Percentiles rank a stretch among this genome's conserved stretches.
phyloP scores from a whole-genome alignment of 2,888 invertebrate species.

The Dermolepida albohirtum region DNA sequence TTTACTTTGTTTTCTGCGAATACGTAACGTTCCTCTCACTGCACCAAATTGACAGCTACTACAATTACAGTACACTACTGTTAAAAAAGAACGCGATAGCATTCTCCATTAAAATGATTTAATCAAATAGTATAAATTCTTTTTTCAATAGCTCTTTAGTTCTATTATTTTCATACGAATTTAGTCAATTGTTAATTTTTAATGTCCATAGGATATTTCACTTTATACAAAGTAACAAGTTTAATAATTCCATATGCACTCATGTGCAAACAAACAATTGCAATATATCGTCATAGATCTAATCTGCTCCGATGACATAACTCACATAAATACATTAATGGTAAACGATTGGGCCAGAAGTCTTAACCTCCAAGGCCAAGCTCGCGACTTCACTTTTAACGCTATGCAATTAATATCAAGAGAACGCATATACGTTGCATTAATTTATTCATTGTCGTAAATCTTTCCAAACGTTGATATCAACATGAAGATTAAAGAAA shows the following conservation, averaged over 20 bases:
- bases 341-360: conserved; percentile 18
- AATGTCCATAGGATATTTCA: too few relatives aligned
- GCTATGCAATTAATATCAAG: conserved; percentile 24
- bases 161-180: too few relatives aligned
- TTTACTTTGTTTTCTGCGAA: too few relatives aligned
- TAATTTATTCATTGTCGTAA: conserved; percentile 34
- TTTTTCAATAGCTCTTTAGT: too few relatives aligned
- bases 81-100: too few relatives aligned
- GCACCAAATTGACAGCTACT: too few relatives aligned
- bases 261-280: neutral
- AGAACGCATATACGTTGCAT: conserved; percentile 16
- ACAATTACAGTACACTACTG: too few relatives aligned
- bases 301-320: conserved; percentile 6
- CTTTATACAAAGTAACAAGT: neutral
- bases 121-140: too few relatives aligned
- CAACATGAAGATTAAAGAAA: conserved; percentile 39
- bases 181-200: too few relatives aligned
- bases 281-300: conserved; percentile 1
- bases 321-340: conserved; percentile 25
- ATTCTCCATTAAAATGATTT: too few relatives aligned
- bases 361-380: conserved; percentile 28
- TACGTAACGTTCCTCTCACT: too few relatives aligned
- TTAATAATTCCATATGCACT: neutral
- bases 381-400: conserved; percentile 12
- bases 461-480: conserved; percentile 32